phyloP scores from a whole-genome alignment of 2,113 vertebrate species.

The Semicossyphus pulcher region DNA sequence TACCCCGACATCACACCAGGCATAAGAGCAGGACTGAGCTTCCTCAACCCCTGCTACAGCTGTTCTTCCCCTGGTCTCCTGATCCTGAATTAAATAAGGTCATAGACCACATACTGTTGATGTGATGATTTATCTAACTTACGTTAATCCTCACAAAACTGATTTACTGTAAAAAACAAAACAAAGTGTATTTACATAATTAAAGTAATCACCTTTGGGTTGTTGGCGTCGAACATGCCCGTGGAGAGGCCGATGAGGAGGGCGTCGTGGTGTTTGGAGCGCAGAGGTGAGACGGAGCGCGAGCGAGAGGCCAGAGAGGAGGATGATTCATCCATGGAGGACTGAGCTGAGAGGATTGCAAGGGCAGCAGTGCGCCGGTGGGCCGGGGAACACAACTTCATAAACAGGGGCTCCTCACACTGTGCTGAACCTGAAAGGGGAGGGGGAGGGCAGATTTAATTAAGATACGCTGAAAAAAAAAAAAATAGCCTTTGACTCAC shows the following conservation, averaged over 20 bases:
- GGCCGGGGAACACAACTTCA: slow-evolving; percentile 83
- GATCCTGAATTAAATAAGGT: slow-evolving; percentile 12
- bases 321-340: slow-evolving; percentile 89
- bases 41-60: slow-evolving; percentile 7
- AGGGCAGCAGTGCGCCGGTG: slow-evolving; percentile 80
- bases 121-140: neutral
- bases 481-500: neutral
- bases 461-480: slow-evolving; percentile 5
- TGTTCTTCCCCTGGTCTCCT: neutral
- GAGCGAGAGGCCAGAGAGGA: slow-evolving; percentile 86
- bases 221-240: slow-evolving; percentile 95
- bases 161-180: neutral
- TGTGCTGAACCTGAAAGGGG: slow-evolving; percentile 45
- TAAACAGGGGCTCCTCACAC: slow-evolving; percentile 85
- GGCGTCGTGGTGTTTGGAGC: slow-evolving; percentile 85
- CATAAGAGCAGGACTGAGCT: slow-evolving; percentile 14
- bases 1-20: slow-evolving; percentile 18
- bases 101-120: neutral
- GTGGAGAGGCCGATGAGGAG: slow-evolving; percentile 94
- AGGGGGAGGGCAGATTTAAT: slow-evolving; percentile 15
- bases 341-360: slow-evolving; percentile 87
- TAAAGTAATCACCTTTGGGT: slow-evolving; percentile 89
- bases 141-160: neutral
- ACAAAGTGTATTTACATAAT: neutral
- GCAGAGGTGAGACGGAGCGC: slow-evolving; percentile 90